phyloP scores from a whole-genome alignment of 2,113 vertebrate genomes.

The Corynorhinus townsendii region DNA sequence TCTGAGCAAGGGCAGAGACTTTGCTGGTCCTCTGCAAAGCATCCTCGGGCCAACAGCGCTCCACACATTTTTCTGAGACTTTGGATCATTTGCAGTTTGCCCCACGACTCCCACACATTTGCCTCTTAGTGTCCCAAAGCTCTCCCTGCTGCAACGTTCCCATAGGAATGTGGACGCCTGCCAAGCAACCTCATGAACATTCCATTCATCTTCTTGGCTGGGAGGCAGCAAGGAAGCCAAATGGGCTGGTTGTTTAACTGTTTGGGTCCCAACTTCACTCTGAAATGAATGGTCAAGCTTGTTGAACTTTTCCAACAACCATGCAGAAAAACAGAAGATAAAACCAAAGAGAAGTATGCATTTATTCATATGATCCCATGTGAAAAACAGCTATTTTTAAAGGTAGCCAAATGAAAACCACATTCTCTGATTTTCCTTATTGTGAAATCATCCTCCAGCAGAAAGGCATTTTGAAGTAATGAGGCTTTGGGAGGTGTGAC shows the following conservation, averaged over 20 bases:
- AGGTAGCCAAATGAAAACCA: conserved; percentile 47
- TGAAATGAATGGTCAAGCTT: conserved; percentile 1
- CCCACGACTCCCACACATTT: conserved; percentile 82
- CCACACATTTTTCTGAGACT: conserved; percentile 74
- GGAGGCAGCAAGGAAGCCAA: conserved; percentile 81
- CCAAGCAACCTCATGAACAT: conserved; percentile 84
- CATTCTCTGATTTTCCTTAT: conserved; percentile 36
- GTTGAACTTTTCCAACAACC: conserved; percentile 28
- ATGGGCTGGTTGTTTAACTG: conserved; percentile 80
- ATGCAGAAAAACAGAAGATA: conserved; percentile 66
- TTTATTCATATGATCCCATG: conserved; percentile 31
- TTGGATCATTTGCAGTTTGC: conserved; percentile 77
- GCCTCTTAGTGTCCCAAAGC: conserved; percentile 77
- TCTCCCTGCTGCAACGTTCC: conserved; percentile 81
- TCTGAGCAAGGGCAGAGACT: conserved; percentile 52
- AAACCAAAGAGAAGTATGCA: conserved; percentile 55
- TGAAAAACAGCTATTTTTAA: conserved; percentile 53
- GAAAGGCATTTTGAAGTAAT: conserved; percentile 52
- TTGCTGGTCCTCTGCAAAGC: conserved; percentile 54
- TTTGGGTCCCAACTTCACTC: conserved; percentile 78
- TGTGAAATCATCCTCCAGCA: conserved; percentile 54
- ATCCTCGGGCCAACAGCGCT: conserved; percentile 55
- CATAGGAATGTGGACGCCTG: conserved; percentile 86
- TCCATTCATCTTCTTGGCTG: conserved; percentile 85
- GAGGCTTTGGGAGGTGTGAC: conserved; percentile 62